Base-by-base conservation (phyloP, 2,113 vertebrate species). In the Lepus americanus region DNA sequence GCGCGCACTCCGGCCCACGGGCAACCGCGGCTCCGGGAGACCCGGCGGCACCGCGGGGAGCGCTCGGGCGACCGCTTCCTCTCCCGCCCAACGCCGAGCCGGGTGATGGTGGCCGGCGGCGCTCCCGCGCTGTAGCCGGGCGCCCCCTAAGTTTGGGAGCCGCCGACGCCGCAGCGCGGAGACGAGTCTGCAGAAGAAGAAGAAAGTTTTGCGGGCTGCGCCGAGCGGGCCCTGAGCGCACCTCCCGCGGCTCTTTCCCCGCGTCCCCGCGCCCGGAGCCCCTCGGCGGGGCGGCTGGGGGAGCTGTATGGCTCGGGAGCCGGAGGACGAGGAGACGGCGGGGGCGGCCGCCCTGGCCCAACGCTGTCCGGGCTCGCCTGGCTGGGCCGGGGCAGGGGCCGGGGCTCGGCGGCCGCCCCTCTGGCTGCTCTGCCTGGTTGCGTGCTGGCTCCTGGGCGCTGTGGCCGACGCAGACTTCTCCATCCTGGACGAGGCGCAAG, bases 401-500 rank as follows among this genome's bases (percentile, higher is more conserved):
- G 23, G 92, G 80, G 63, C 88, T 9, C 87, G 13, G 55, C 93
- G 49, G 87, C 94, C 96, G 69, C 87, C 96, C 64, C 95, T 98
- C 87, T 97, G 98, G 97, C 92, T 98, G 95, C 78, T 98, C 84
- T 96, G 97, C 98, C 61, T 99, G 98, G 93, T 96, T 3, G 94
- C 98, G 92, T 97, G 97, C 51, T 97, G 98, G 96, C 98, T 98
- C 94, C 98, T 98, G 94, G 98, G 99, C 76, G 97, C 98, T 63
- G 96, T 96, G 93, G 98, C 99, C 5, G 98, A 99, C 39, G 98
- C 98, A 80, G 99, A 99, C 97, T 99, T 99, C 98, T 99, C 99
- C 92, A 99, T 99, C 98, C 98, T 99, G 98, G 99, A 99, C 59
- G 99, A 99, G 85, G 99, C 99, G 73, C 99, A 99, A 97, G 99